A percentile compares a stretch with the other conserved stretches of the same genome.
These are phyloP conservation scores for Oedothorax gibbosus DNA, from an alignment of 1,140 invertebrate genomes.

Conservation along the genomic window DNA sequence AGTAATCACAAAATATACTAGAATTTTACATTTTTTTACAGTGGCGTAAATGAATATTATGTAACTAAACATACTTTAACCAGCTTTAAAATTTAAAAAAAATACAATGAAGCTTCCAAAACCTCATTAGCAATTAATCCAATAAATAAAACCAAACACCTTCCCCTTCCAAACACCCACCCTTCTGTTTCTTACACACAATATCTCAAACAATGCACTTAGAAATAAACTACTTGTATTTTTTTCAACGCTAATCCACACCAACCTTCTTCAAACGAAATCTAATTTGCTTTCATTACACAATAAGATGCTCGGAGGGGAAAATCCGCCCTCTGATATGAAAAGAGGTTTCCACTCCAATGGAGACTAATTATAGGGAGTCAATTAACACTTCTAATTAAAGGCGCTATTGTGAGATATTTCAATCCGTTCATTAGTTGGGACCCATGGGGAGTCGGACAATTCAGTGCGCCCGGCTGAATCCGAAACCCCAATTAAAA, in stretches of 20 bases:
- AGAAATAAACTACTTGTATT: too few relatives aligned
- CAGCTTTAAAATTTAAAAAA: too few relatives aligned
- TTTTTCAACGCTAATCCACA: neutral
- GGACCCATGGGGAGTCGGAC: constrained; percentile 10
- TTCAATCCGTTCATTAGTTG: constrained; percentile 51
- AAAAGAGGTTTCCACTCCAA: constrained; percentile 13
- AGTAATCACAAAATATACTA: too few relatives aligned
- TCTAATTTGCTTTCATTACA: constrained; percentile 44
- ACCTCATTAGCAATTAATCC: too few relatives aligned
- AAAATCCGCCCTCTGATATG: neutral
- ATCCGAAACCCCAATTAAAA: constrained; percentile 28
- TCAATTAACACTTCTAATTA: constrained; percentile 60
- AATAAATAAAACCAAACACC: too few relatives aligned
- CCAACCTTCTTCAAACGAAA: constrained; percentile 28
- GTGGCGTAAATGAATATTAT: too few relatives aligned
- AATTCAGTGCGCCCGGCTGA: constrained; percentile 31
- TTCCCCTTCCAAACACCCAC: too few relatives aligned
- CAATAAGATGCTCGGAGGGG: constrained; percentile 3
- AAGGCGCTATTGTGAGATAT: constrained; percentile 40
- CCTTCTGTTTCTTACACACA: too few relatives aligned
- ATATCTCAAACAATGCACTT: too few relatives aligned
- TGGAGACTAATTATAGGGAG: constrained; percentile 39
- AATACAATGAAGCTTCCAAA: too few relatives aligned
- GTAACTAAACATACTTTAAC: too few relatives aligned
- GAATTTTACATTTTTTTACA: too few relatives aligned